Percentiles rank a stretch among this genome's conserved stretches.
These are phyloP conservation scores for Sebastolobus altivelis DNA, from an alignment of 2,797 vertebrate species.

Conservation along the genomic window DNA sequence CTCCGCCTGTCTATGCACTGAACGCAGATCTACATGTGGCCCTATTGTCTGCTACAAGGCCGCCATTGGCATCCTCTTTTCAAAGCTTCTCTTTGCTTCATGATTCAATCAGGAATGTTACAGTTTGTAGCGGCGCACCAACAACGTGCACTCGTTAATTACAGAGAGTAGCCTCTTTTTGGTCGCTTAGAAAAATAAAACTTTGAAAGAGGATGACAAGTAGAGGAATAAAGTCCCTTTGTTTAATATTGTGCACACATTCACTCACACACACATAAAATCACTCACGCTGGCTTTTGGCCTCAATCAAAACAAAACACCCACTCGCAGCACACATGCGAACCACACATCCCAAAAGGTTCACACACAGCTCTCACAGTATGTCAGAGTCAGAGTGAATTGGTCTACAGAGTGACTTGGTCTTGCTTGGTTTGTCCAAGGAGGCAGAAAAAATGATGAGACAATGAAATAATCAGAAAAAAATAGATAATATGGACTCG, in stretches of 20 bases:
- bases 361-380: conserved; percentile 73
- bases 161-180: conserved; percentile 69
- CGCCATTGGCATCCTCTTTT: conserved; percentile 73
- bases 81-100: conserved; percentile 70
- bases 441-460: conserved; percentile 30
- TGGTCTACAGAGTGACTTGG: conserved; percentile 77
- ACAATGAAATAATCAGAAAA: conserved; percentile 35
- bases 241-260: conserved; percentile 66
- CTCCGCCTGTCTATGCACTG: conserved; percentile 55
- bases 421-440: conserved; percentile 71
- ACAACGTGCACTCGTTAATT: conserved; percentile 55
- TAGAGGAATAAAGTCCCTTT: conserved; percentile 82
- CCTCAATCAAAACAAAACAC: conserved; percentile 48
- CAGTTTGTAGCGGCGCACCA: conserved; percentile 50
- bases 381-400: conserved; percentile 78
- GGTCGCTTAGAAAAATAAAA: conserved; percentile 82
- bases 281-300: conserved; percentile 45
- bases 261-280: not conserved
- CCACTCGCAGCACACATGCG: conserved; percentile 44
- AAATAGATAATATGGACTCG: conserved; percentile 23
- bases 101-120: conserved; percentile 71
- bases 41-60: conserved; percentile 76
- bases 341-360: conserved; percentile 43
- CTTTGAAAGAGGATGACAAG: conserved; percentile 81
- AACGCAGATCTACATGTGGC: conserved; percentile 61